Evolutionary conservation across 1,140 invertebrate genomes (phyloP).

Genomic region (Stegodyphus dumicola): DNA sequence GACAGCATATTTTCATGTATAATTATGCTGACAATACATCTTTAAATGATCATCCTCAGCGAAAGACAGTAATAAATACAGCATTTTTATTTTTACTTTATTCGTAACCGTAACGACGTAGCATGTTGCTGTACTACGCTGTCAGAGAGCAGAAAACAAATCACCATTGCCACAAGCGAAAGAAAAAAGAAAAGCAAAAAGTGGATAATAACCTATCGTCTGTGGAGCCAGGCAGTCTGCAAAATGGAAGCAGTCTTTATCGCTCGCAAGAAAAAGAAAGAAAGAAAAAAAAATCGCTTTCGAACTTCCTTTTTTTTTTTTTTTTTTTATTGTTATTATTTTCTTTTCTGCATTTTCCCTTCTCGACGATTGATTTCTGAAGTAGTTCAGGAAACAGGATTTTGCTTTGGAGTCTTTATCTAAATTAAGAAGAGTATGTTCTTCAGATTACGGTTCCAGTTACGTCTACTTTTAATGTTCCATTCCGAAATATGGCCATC

Average conservation of each 20-base stretch:
- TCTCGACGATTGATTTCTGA: constrained; percentile 28
- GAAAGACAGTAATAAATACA: too few relatives aligned
- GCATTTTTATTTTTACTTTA: too few relatives aligned
- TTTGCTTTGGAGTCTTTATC: constrained; percentile 40
- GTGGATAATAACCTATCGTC: constrained; percentile 14
- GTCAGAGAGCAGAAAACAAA: constrained; percentile 39
- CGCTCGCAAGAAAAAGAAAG: not conserved
- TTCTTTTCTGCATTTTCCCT: not conserved
- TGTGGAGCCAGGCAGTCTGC: constrained; percentile 44
- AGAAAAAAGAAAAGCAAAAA: constrained; percentile 5
- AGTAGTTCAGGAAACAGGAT: constrained; percentile 37
- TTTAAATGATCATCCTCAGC: too few relatives aligned
- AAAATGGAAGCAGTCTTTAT: constrained; percentile 8
- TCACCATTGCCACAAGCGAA: not conserved
- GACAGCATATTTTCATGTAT: too few relatives aligned
- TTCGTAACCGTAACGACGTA: not conserved
- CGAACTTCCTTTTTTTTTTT: not conserved
- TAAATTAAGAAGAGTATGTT: constrained; percentile 53
- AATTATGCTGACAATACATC: too few relatives aligned
- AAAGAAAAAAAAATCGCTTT: not conserved
- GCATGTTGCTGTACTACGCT: constrained; percentile 1
- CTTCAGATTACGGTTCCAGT: constrained; percentile 30
- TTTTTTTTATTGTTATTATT: not conserved
- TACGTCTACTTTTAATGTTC: constrained; percentile 38
- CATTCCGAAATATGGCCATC: constrained; percentile 12